Conservation (phyloP, 2,888 invertebrate genomes). For the Brenthis ino region DNA sequence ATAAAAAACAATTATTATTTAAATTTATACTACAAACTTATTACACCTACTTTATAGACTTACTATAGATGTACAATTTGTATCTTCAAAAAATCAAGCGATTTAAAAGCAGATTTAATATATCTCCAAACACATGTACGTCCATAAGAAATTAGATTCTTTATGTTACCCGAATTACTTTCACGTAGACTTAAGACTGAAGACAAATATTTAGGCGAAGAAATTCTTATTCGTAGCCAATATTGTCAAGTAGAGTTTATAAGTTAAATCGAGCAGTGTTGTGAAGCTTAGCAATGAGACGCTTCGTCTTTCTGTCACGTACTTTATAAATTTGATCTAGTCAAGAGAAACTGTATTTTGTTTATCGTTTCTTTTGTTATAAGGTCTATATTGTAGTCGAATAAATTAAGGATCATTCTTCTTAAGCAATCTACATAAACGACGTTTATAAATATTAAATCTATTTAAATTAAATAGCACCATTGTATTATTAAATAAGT, state of each 20-base stretch:
- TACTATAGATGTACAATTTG: too few relatives aligned
- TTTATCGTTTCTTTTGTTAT: constrained; percentile 28
- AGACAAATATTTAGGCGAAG: constrained; percentile 34
- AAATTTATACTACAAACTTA: too few relatives aligned
- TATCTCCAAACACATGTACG: too few relatives aligned
- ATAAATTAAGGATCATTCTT: constrained; percentile 4
- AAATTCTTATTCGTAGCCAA: constrained; percentile 38
- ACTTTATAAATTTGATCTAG: constrained; percentile 44
- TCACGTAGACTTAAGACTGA: constrained; percentile 12
- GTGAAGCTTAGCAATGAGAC: constrained; percentile 38
- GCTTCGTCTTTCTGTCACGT: constrained; percentile 40
- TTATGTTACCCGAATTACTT: constrained; percentile 15
- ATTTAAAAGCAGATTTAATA: too few relatives aligned
- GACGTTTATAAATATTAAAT: neutral
- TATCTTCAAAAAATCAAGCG: too few relatives aligned
- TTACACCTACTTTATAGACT: too few relatives aligned
- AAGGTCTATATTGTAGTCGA: constrained; percentile 12
- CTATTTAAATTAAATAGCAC: too few relatives aligned
- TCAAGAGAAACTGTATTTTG: constrained; percentile 33
- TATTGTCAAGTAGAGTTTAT: constrained; percentile 40
- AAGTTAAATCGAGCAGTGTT: constrained; percentile 42
- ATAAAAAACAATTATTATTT: too few relatives aligned
- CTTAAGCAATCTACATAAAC: neutral
- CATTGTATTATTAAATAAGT: too few relatives aligned
- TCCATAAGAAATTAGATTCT: constrained; percentile 10